phyloP scores from a whole-genome alignment of 2,113 vertebrate species.

The Ictalurus punctatus region DNA sequence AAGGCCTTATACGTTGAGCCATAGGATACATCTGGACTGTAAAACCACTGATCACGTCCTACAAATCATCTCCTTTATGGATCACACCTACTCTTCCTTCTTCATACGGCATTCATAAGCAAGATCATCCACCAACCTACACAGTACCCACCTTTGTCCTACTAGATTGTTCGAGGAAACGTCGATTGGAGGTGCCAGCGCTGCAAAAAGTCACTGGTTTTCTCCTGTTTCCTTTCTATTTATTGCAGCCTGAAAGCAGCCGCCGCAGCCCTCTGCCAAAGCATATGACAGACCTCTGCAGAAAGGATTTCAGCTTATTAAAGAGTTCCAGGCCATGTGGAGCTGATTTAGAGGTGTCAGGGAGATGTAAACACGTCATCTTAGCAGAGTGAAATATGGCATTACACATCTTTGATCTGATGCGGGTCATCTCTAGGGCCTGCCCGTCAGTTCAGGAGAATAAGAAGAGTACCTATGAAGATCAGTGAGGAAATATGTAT shows the following conservation, averaged over 20 bases:
- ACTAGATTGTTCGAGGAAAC: conserved; percentile 40
- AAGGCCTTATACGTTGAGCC: conserved; percentile 50
- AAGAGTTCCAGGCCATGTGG: conserved; percentile 68
- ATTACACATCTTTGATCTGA: conserved; percentile 72
- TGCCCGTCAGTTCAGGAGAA: conserved; percentile 32
- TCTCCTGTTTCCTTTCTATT: conserved; percentile 47
- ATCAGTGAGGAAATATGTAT: conserved; percentile 46
- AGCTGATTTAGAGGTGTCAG: conserved; percentile 71
- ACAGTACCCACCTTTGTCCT: conserved; percentile 33
- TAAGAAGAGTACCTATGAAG: conserved; percentile 31
- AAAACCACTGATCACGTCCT: conserved; percentile 62
- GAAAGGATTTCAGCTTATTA: conserved; percentile 58
- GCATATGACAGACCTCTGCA: conserved; percentile 56
- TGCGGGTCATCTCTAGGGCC: conserved; percentile 56
- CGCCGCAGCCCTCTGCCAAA: conserved; percentile 49
- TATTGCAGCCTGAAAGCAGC: conserved; percentile 47
- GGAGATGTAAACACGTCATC: conserved; percentile 67
- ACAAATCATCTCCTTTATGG: conserved; percentile 68
- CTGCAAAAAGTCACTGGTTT: conserved; percentile 39
- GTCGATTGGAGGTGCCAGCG: conserved; percentile 22
- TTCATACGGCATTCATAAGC: conserved; percentile 57
- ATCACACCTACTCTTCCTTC: conserved; percentile 65
- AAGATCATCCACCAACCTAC: conserved; percentile 56
- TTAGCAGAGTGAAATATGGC: conserved; percentile 65
- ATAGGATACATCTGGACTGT: conserved; percentile 61